Evolutionary conservation across 2,888 invertebrate genomes (phyloP), one percentile per base, ranked within the genome.

Genomic region (Leucoptera coffeella): DNA sequence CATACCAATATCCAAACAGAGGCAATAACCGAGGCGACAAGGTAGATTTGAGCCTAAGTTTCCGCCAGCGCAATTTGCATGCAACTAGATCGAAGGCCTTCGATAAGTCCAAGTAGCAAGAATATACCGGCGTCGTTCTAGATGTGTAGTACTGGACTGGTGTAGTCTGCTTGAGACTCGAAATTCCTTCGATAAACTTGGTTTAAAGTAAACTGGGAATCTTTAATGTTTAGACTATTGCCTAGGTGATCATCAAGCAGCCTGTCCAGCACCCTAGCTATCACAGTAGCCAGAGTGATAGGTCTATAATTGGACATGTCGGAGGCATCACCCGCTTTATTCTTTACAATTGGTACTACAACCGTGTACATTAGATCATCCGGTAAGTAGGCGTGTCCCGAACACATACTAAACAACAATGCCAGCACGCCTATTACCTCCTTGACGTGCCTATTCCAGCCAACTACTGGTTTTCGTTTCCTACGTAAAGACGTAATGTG

Each of bases 1-100:
- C 7, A 14, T 38, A 39, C 38, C 36, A 40, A 15, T 26, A 35
- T 12, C 27, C 32, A 13, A 40, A 28, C 2, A 33, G 6, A 4
- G 6, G 3, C 10, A 28, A 22, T 4, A 33, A 6, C 8, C 30
- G 30, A 2, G 3, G 1, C 3, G 38, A 26, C 7, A 35, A 2
- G 7, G 11, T 17, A 4, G 15, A 22, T 9, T 24, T 25, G 7
- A 19, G 11, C 11, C 9, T 17, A 17, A 38, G 12, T 11, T 36
- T 36, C 4, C 15, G 12, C 38, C 34, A 36, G 2, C 35, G 17
- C 1, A 30, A 7, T 6, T 15, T 8, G 12, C 22, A 27, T 4
- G 2, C 4, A 2, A 27, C 27, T 4, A 27, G 8, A n/a, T 27
- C 27, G 12, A 27, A 27, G 2, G 27, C 27, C 9, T 22, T 27